Evolutionary conservation across 2,888 invertebrate genomes (phyloP), one percentile per base, ranked within the genome.

Genomic region (Apoda limacodes): DNA sequence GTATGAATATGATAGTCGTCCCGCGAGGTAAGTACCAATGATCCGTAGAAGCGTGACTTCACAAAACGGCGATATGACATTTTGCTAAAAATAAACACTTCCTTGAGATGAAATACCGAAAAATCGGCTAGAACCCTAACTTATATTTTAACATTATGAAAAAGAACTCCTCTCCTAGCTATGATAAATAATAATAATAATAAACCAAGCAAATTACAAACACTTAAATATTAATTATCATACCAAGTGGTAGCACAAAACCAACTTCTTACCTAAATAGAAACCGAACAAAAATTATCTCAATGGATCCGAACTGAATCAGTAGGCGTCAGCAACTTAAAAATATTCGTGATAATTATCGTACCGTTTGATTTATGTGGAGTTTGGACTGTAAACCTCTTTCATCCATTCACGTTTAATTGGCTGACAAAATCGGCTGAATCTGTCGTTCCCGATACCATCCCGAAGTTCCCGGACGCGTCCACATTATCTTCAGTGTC

Each of bases 341-440:
- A n/a, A n/a, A n/a, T n/a, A n/a, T n/a, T n/a, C 50, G 55, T 64
- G 68, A 70, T 70, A 66, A 68, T 63, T 61, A 65, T 56, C 61
- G 58, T 53, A 46, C 49, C 46, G 52, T 57, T 58, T 75, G 75
- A 75, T 75, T 76, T 74, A 74, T 74, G 52, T 44, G 57, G 56
- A 60, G 60, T 62, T 63, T 55, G 42, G 60, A 58, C 50, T 62
- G 51, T 65, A 70, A 71, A 71, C 71, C 75, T 72, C 72, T 70
- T 74, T 75, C 64, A 60, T 59, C 60, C 50, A 65, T 71, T 72
- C 61, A 55, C 52, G 63, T 60, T 67, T 65, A 75, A 75, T 74
- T 70, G 72, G 65, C 69, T 61, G 74, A 69, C 67, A 60, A 69
- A 68, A 71, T 68, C 66, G 61, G 45, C 47, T 43, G 53, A 56